A percentile compares a stretch with the other conserved stretches of the same genome.
phyloP scores from a whole-genome alignment of 2,888 invertebrate genomes.

The Platypus cylindrus region DNA sequence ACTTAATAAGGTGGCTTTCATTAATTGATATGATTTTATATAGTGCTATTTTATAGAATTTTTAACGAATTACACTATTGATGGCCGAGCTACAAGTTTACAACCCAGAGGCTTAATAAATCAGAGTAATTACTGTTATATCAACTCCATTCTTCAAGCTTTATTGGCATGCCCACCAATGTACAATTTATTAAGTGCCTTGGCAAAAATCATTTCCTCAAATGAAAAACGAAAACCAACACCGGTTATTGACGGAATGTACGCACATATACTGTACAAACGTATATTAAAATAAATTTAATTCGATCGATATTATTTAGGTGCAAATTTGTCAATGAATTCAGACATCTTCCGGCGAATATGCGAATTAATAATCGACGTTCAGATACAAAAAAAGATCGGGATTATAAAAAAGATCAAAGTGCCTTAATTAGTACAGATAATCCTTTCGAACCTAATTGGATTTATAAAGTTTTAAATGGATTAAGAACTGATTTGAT shows the following conservation, averaged over 20 bases:
- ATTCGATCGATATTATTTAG: slow-evolving; percentile 40
- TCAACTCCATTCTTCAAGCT: slow-evolving; percentile 90
- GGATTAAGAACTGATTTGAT: slow-evolving; percentile 61
- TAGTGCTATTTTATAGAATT: slow-evolving; percentile 49
- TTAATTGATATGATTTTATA: too few species aligned
- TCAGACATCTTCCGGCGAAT: slow-evolving; percentile 51
- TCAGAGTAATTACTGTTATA: slow-evolving; percentile 91
- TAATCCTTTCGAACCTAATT: slow-evolving; percentile 79
- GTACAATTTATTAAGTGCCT: slow-evolving; percentile 74
- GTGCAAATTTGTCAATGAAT: slow-evolving; percentile 68
- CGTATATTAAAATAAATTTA: not conserved
- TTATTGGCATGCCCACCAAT: slow-evolving; percentile 89
- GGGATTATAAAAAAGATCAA: slow-evolving; percentile 39
- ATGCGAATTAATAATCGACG: slow-evolving; percentile 35
- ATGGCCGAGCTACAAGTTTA: slow-evolving; percentile 66
- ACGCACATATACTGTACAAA: slow-evolving; percentile 35
- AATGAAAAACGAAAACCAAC: slow-evolving; percentile 43
- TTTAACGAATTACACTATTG: slow-evolving; percentile 60
- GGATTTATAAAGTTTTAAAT: slow-evolving; percentile 73
- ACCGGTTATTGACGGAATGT: slow-evolving; percentile 89
- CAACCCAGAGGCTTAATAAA: slow-evolving; percentile 86
- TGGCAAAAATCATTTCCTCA: slow-evolving; percentile 52
- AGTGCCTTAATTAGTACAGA: slow-evolving; percentile 46
- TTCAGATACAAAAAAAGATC: slow-evolving; percentile 30
- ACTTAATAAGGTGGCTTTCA: too few species aligned